Base-by-base conservation (phyloP, 2,888 invertebrate genomes). In the Dromius quadrimaculatus region DNA sequence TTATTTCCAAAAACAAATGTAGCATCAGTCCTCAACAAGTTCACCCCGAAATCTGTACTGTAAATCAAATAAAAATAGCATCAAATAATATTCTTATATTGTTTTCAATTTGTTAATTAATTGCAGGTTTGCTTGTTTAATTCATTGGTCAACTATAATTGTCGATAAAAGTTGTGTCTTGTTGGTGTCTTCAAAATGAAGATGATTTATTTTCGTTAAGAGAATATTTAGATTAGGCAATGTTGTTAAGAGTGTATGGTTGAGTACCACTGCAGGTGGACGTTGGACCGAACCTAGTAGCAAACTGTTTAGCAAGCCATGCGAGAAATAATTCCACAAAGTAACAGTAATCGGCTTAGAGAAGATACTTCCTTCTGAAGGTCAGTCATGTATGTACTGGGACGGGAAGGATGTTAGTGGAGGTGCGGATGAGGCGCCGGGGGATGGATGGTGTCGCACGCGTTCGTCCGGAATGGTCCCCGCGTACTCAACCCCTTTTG, bases 311-410 rank as follows among this genome's bases (percentile, higher is more conserved):
- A 59, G 68, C 72, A 79, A 78, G 75, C 78, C 80, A 81, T 80
- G 81, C 80, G 80, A 79, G 78, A 79, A 68, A 77, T 78, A 78
- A 77, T 76, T 79, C 78, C 79, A 81, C 80, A 81, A 80, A 81
- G 80, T 80, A 80, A 68, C 43, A 79, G 78, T 80, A 81, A 81
- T 81, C 80, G 79, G 80, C 80, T 80, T 80, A 80, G 78, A 59
- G 68, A 68, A 68, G 68, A 68, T 68, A 68, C 68, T 68, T 68
- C 68, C 68, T 68, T 68, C 47, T 68, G 68, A 68, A 68, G 68
- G 68, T 68, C 68, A 68, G 28, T 68, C 68, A 68, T 68, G 68
- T 68, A 62, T 62, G 38, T 22, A 43, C 43, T 32, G 41, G 64
- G 64, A 64, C 45, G 57, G 11, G 34, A 5, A 5, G 34, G 28